phyloP scores from a whole-genome alignment of 2,113 vertebrate species.

The Chionomys nivalis region DNA sequence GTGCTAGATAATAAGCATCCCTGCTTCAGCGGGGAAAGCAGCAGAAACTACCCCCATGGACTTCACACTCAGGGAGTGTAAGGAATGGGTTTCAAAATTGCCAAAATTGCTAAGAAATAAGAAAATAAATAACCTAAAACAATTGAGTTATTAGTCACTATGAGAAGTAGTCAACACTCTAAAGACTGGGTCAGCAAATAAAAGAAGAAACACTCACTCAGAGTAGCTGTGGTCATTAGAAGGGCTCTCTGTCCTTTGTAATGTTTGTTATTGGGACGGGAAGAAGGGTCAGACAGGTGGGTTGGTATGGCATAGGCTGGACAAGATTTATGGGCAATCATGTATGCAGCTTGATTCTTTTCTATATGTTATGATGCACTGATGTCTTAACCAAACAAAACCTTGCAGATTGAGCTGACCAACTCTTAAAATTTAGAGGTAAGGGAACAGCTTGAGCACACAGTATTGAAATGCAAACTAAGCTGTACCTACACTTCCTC shows the following conservation, averaged over 20 bases:
- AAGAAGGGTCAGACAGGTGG: too few species aligned
- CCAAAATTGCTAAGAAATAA: neutral
- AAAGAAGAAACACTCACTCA: neutral
- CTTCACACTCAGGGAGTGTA: neutral
- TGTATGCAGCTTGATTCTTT: neutral
- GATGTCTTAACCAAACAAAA: neutral
- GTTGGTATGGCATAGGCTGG: too few species aligned
- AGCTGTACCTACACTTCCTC: neutral
- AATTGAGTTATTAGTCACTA: neutral
- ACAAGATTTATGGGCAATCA: neutral
- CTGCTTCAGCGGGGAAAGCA: neutral
- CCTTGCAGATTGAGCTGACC: neutral
- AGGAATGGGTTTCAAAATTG: neutral
- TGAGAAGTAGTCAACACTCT: neutral
- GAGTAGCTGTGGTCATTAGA: too few species aligned
- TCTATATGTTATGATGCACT: neutral
- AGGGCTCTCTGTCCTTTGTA: too few species aligned
- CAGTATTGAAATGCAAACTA: neutral
- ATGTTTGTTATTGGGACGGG: neutral
- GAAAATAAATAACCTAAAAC: neutral
- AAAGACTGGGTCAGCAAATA: neutral
- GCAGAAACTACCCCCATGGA: neutral
- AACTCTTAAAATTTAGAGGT: neutral
- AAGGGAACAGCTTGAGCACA: neutral
- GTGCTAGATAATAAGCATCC: neutral